phyloP scores from a whole-genome alignment of 2,888 invertebrate species.

The Synergus laeviventris region DNA sequence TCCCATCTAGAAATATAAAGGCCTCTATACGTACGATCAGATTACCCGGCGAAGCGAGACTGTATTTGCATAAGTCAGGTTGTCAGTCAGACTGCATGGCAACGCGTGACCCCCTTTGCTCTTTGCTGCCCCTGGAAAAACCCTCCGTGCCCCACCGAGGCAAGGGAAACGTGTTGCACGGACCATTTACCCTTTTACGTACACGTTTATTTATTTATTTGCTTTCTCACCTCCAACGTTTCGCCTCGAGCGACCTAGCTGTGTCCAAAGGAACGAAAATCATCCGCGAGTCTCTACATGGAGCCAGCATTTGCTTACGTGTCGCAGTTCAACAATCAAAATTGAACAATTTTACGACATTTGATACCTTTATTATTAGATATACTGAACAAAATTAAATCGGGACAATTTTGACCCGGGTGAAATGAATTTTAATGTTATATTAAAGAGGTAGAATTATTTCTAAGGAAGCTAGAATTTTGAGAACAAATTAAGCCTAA shows the following conservation, averaged over 20 bases:
- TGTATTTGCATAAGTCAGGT: constrained; percentile 76
- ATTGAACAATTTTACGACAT: too few relatives aligned
- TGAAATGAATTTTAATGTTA: too few relatives aligned
- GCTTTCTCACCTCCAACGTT: constrained; percentile 46
- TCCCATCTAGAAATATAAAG: constrained; percentile 66
- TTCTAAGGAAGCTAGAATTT: not conserved
- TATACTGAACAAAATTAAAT: too few relatives aligned
- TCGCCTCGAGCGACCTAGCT: constrained; percentile 13
- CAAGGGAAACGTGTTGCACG: constrained; percentile 47
- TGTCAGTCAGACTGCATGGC: constrained; percentile 75
- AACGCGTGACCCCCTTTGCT: constrained; percentile 70
- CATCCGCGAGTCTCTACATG: not conserved
- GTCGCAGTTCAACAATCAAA: not conserved
- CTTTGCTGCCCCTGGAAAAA: constrained; percentile 54
- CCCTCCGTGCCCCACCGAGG: constrained; percentile 45
- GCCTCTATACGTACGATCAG: constrained; percentile 58
- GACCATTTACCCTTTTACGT: constrained; percentile 52
- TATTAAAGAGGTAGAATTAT: too few relatives aligned
- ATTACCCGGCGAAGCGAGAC: constrained; percentile 52
- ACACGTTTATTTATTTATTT: constrained; percentile 53
- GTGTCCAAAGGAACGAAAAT: not conserved
- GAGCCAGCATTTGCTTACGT: not conserved
- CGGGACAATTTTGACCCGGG: too few relatives aligned
- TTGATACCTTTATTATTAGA: too few relatives aligned
- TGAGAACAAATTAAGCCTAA: not conserved